Conservation (phyloP, 1,140 invertebrate species). For the Drosophila fuyamai region DNA sequence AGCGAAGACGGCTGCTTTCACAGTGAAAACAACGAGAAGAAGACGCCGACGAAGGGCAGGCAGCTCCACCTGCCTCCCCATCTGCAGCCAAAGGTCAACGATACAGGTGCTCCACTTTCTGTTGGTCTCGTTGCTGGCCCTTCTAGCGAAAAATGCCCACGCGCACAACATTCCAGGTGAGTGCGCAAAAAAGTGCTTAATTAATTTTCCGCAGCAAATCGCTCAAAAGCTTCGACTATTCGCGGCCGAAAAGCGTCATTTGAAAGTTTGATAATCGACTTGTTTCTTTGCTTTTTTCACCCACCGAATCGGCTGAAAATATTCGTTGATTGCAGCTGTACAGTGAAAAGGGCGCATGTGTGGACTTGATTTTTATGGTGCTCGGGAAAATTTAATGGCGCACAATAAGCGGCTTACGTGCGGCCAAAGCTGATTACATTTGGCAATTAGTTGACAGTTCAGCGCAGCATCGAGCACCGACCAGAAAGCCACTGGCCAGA, state of each 20-base stretch:
- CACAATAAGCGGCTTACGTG: conserved; percentile 77
- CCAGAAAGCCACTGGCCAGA: conserved; percentile 4
- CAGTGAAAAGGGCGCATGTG: conserved; percentile 28
- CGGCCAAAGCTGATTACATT: conserved; percentile 76
- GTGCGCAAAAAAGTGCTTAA: conserved; percentile 22
- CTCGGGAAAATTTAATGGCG: conserved; percentile 69
- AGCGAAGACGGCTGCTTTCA: conserved; percentile 62
- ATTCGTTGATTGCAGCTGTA: conserved; percentile 20
- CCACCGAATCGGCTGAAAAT: conserved; percentile 28
- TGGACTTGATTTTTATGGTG: conserved; percentile 56
- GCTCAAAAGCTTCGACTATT: conserved; percentile 10
- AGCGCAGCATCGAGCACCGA: conserved; percentile 1
- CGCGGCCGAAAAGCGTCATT: conserved; percentile 20
- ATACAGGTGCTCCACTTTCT: conserved; percentile 54
- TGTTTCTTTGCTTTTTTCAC: conserved; percentile 4
- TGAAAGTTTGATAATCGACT: conserved; percentile 10
- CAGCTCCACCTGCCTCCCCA: conserved; percentile 1
- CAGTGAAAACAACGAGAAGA: conserved; percentile 69
- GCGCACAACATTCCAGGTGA: conserved; percentile 79
- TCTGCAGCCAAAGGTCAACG: conserved; percentile 15
- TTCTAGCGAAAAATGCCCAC: conserved; percentile 64
- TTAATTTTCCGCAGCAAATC: conserved; percentile 37
- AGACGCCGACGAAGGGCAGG: conserved; percentile 42
- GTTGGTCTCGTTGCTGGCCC: conserved; percentile 58
- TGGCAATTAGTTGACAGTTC: conserved; percentile 76